Conservation (phyloP, 2,888 invertebrate species). For the Xestia rhomboidea region DNA sequence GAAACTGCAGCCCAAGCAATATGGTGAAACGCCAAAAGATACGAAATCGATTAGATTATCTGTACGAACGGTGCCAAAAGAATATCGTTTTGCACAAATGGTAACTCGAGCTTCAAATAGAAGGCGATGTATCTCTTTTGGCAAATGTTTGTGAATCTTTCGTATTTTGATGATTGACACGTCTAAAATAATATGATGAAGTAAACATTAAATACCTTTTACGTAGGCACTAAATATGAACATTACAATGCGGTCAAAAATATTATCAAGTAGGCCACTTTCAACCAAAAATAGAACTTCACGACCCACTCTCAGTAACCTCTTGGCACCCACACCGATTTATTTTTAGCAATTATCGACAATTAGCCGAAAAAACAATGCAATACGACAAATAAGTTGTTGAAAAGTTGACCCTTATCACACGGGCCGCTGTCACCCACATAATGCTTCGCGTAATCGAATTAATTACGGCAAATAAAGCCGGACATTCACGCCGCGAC, state of each 20-base stretch:
- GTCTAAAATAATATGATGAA: background rate
- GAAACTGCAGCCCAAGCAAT: background rate
- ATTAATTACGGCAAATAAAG: constrained; percentile 68
- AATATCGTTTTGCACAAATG: background rate
- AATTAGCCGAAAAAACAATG: constrained; percentile 61
- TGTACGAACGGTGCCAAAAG: constrained; percentile 9
- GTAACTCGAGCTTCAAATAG: background rate
- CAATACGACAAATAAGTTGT: constrained; percentile 66
- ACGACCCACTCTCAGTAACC: constrained; percentile 27
- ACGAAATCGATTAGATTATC: background rate
- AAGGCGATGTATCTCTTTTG: background rate
- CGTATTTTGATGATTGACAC: background rate
- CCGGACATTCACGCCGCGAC: constrained; percentile 49
- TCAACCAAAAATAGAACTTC: constrained; percentile 36
- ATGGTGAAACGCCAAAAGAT: background rate
- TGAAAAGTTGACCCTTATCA: constrained; percentile 77
- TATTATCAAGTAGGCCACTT: constrained; percentile 2
- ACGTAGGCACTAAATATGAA: background rate
- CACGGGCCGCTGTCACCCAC: constrained; percentile 66
- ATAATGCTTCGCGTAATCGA: constrained; percentile 66
- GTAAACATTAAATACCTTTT: background rate
- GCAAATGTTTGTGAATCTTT: background rate
- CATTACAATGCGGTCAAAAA: constrained; percentile 1
- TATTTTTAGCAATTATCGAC: constrained; percentile 59
- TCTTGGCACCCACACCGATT: constrained; percentile 18